Base-by-base conservation (phyloP, 2,113 vertebrate genomes). In the Ammodytes dubius region DNA sequence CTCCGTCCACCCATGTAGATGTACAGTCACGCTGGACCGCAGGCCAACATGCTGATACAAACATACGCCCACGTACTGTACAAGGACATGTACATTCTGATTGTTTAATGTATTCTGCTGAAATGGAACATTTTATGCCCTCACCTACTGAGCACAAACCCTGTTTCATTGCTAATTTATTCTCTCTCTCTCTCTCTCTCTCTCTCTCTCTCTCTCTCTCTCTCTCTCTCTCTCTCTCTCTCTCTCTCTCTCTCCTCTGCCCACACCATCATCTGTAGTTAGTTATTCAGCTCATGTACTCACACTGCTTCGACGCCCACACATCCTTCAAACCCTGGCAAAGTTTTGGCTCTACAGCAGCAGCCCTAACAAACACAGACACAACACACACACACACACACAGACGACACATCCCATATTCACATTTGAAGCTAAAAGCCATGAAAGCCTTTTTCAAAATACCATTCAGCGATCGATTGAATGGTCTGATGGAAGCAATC, bases 251-350 rank as follows among this genome's bases (percentile, higher is more conserved):
- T 43, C 79, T 82, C 35, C 82, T 77, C 81, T 70, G 10, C 84
- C 84, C 80, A 87, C 87, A 27, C 89, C 2, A 37, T 86, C 83
- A 72, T 79, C 86, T 79, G 79, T 50, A 85, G 72, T 83, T 83
- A 81, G 86, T 77, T 82, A 88, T 90, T 91, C 90, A 84, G 84
- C 80, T 89, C 82, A 43, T 83, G 82, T 43, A 81, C 84, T 86
- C 64, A 71, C 86, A 83, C 72, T 74, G 82, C 83, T 53, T 74
- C 77, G 43, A 54, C 88, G 5, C 88, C 84, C 82, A 84, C 90
- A 59, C 85, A 66, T 54, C 76, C 77, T 84, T 40, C 67, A 45
- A 68, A 70, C 50, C 46, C 64, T 42, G 78, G 76, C 81, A 72
- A 77, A 81, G 70, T 73, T 81, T 72, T 54, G 56, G 19, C 75